Base-by-base conservation (phyloP, 2,888 invertebrate species). In the Phyllotreta striolata region DNA sequence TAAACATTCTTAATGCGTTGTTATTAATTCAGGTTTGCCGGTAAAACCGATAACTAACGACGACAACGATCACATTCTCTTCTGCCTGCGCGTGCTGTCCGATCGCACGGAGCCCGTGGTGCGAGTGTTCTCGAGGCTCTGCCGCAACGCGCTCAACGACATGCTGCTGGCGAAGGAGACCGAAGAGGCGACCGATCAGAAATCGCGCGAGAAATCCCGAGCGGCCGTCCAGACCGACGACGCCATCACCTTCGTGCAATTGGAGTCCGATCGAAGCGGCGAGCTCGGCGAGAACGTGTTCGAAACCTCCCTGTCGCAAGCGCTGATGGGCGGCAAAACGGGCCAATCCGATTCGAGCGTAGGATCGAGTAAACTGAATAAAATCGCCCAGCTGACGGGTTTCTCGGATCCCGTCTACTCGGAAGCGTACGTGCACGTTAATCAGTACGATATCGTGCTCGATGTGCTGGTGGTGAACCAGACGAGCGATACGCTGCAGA, bases 361-460 rank as follows among this genome's bases (percentile, higher is more conserved):
- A 10, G 56, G 66, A 76, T 82, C 71, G 64, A 54, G 47, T 71
- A 88, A 87, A 72, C 78, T 89, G 12, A 88, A 88, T 67, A 91
- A 91, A 82, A 95, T 82, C 6, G 96, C 96, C 40, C 99, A 99
- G 82, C 85, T 99, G 76, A 98, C 99, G 3, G 99, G 74, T 37
- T 98, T 98, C 84, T 97, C 97, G 0, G 99, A 99, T 85, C 98
- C 99, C 0, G 98, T 99, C 66, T 99, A 99, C 82, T 96, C 99
- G 0, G 99, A 99, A 84, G 98, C 99, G n/a, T 95, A 98, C 78
- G 98, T 99, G 1, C 92, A 98, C 81, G 98, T 99, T 72, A 97
- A 97, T 83, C 97, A 97, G 80, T 98, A 97, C 84, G 98, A 98
- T 81, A 98, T 98, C 74, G 98, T 98, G 47, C 86, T 99, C 46